Evolutionary conservation across 2,797 vertebrate species (phyloP).

Genomic region (Catamblyrhynchus diadema): DNA sequence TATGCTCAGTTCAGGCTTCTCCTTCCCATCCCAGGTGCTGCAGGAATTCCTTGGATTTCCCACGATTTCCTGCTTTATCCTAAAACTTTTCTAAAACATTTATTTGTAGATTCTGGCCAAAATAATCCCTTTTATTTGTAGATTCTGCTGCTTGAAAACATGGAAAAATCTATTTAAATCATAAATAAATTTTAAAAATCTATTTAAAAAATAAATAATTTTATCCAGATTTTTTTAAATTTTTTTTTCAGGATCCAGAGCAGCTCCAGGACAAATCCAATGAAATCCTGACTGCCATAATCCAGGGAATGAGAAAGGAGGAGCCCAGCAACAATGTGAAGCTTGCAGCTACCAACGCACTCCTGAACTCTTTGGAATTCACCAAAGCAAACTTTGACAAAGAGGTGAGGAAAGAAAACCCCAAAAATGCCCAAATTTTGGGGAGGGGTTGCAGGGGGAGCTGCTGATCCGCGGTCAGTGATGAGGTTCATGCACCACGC

Average conservation of each 20-base stretch:
- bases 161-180: neutral
- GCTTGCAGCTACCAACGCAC: slow-evolving; percentile 93
- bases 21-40: neutral
- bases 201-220: neutral
- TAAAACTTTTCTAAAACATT: too few species aligned
- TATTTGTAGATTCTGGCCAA: neutral
- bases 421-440: neutral
- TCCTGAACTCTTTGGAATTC: slow-evolving; percentile 98
- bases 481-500: slow-evolving; percentile 68
- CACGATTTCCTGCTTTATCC: neutral
- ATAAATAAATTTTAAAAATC: neutral
- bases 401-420: slow-evolving; percentile 78
- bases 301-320: slow-evolving; percentile 99
- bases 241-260: slow-evolving; percentile 83
- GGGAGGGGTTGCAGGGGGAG: fast-evolving
- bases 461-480: slow-evolving; percentile 23
- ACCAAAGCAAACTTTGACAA: slow-evolving; percentile 98
- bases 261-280: slow-evolving; percentile 98
- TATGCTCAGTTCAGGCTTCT: neutral
- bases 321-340: slow-evolving; percentile 99
- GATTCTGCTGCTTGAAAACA: neutral
- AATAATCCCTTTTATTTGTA: neutral
- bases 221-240: neutral
- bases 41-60: neutral
- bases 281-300: slow-evolving; percentile 97